Evolutionary conservation across 1,140 invertebrate species (phyloP), one percentile per base, ranked within the genome.

Genomic region (Cyrtorhinus lividipennis): DNA sequence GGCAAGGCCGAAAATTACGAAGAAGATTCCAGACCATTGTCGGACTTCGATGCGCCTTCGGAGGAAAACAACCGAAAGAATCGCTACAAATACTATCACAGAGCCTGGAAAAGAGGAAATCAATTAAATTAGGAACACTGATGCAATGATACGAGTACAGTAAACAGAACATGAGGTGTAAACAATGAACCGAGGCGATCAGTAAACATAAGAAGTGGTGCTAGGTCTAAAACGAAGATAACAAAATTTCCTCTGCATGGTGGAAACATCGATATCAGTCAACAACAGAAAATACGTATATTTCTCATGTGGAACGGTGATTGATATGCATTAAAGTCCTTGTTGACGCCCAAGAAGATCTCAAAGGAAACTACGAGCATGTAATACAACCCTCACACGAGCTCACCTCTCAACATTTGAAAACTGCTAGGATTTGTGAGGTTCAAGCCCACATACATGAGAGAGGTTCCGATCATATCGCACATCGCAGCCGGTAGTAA

Each of bases 361-460:
- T n/a, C n/a, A n/a, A n/a, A n/a, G n/a, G n/a, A n/a, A n/a, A n/a
- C n/a, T n/a, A n/a, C n/a, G n/a, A n/a, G n/a, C n/a, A n/a, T n/a
- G n/a, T n/a, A n/a, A n/a, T n/a, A n/a, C n/a, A n/a, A n/a, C n/a
- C n/a, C n/a, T n/a, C n/a, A n/a, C n/a, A n/a, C n/a, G n/a, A n/a
- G 67, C 67, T 62, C 69, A 83, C 90, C 92, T 79, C 94, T 78
- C 66, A 98, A 83, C 94, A 98, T 98, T 78, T 97, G 94, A 73
- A 95, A 97, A 71, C 91, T 95, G 62, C 90, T 94, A 0, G 90
- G 87, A 73, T 88, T 94, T 0, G 95, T 98, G 67, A 98, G 74
- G 69, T 83, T 95, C 18, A 98, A 76, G 8, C 91, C 93, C 57
- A 96, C 80, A 66, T 95, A 93, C 86, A 94, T 91, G 12, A 88